phyloP scores from a whole-genome alignment of 2,888 invertebrate genomes.

The Temnothorax rugatulus region DNA sequence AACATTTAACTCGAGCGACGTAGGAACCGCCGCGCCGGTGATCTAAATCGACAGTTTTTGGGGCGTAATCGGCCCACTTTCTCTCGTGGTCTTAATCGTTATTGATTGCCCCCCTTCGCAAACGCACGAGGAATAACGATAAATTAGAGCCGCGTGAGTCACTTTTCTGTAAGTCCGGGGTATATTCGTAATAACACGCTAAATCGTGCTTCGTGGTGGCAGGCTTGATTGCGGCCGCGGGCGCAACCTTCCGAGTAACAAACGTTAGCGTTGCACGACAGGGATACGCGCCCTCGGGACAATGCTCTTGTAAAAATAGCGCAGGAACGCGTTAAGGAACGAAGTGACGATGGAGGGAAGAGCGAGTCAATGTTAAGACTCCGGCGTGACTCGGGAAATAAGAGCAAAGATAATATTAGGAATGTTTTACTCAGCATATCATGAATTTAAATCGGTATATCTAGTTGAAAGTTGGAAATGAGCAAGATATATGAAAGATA shows the following conservation, averaged over 20 bases:
- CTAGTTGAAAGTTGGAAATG: constrained; percentile 8
- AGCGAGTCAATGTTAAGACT: constrained; percentile 18
- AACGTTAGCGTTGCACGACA: constrained; percentile 44
- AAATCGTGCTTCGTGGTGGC: constrained; percentile 43
- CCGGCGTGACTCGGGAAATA: constrained; percentile 25
- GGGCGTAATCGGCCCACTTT: constrained; percentile 56
- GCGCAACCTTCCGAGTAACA: constrained; percentile 42
- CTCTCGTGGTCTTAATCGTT: constrained; percentile 74
- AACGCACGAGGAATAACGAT: constrained; percentile 73
- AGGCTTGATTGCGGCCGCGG: constrained; percentile 44
- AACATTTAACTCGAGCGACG: constrained; percentile 70
- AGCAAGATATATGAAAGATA: background rate
- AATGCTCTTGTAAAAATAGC: constrained; percentile 42
- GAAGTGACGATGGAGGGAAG: constrained; percentile 31
- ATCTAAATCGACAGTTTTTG: constrained; percentile 76
- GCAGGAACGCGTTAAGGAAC: background rate
- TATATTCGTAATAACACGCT: constrained; percentile 54
- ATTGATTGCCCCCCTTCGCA: constrained; percentile 70
- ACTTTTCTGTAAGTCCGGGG: constrained; percentile 64
- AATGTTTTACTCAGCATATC: constrained; percentile 37
- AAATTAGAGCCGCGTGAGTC: constrained; percentile 72
- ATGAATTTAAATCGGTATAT: constrained; percentile 45
- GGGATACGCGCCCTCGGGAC: constrained; percentile 36
- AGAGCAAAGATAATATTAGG: constrained; percentile 34
- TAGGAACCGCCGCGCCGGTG: constrained; percentile 66